These are phyloP conservation scores for Apostichopus leukothele DNA, from an alignment of 53 echinoderm and acorn worm genomes.

Conservation along the genomic window DNA sequence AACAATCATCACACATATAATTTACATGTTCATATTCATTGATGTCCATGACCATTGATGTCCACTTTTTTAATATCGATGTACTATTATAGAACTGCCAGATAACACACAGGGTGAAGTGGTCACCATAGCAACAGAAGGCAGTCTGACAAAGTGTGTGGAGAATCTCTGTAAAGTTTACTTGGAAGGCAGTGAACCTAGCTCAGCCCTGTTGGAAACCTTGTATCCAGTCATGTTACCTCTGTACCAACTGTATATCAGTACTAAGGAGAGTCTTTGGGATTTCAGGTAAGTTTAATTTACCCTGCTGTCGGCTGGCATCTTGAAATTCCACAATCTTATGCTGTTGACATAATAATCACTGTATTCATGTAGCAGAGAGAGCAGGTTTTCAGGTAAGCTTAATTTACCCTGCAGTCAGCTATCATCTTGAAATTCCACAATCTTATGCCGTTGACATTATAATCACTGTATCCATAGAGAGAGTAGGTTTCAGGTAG, in stretches of 20 bases:
- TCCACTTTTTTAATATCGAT: too few relatives aligned
- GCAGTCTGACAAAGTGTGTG: conserved; percentile 64
- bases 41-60: too few relatives aligned
- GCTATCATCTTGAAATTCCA: too few relatives aligned
- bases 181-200: conserved; percentile 62
- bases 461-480: too few relatives aligned
- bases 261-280: conserved; percentile 77
- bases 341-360: too few relatives aligned
- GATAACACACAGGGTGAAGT: not conserved
- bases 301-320: too few relatives aligned
- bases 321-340: too few relatives aligned
- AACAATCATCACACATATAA: too few relatives aligned
- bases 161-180: conserved; percentile 71
- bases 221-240: conserved; percentile 67
- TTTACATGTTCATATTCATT: too few relatives aligned
- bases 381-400: not conserved
- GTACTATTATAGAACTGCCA: conserved; percentile 15
- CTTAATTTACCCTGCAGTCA: not conserved
- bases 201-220: conserved; percentile 54
- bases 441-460: too few relatives aligned
- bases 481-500: too few relatives aligned
- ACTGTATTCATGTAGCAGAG: too few relatives aligned
- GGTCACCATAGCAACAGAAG: conserved; percentile 56
- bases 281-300: conserved; percentile 68
- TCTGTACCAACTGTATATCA: conserved; percentile 73